Conservation (phyloP, 2,797 vertebrate genomes). For the Simalia tracyae region DNA sequence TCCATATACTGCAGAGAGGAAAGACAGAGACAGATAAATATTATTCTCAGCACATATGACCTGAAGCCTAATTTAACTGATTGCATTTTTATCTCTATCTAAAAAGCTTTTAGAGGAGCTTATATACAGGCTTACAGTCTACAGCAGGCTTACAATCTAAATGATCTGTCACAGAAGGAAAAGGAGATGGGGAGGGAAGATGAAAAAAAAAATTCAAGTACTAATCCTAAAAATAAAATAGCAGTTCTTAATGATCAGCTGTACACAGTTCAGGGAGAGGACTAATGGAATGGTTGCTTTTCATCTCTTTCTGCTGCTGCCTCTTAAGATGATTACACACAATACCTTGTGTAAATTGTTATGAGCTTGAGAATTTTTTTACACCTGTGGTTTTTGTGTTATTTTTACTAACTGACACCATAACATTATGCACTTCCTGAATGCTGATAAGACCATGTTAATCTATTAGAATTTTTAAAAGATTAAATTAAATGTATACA, state of each 20-base stretch:
- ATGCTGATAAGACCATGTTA: background rate
- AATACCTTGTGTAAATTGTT: background rate
- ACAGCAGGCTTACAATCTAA: background rate
- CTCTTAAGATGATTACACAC: background rate
- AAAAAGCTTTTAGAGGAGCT: background rate
- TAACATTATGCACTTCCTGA: background rate
- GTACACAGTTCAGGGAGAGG: background rate
- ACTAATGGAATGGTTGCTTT: background rate
- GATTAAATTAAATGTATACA: background rate
- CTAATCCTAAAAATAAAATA: background rate
- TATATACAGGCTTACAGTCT: background rate
- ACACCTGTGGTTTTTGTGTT: background rate
- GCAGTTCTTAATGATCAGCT: background rate
- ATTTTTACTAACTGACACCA: background rate
- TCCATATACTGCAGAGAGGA: background rate
- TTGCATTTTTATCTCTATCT: background rate
- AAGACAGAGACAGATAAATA: background rate
- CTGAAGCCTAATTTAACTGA: background rate
- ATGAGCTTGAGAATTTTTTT: background rate
- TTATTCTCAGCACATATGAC: background rate
- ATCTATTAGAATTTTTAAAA: background rate
- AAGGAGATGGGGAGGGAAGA: background rate
- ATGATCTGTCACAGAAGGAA: background rate
- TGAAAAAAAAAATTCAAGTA: background rate
- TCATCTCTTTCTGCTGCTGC: background rate